Evolutionary conservation across 2,797 vertebrate genomes (phyloP).

Genomic region (Thamnophis elegans): DNA sequence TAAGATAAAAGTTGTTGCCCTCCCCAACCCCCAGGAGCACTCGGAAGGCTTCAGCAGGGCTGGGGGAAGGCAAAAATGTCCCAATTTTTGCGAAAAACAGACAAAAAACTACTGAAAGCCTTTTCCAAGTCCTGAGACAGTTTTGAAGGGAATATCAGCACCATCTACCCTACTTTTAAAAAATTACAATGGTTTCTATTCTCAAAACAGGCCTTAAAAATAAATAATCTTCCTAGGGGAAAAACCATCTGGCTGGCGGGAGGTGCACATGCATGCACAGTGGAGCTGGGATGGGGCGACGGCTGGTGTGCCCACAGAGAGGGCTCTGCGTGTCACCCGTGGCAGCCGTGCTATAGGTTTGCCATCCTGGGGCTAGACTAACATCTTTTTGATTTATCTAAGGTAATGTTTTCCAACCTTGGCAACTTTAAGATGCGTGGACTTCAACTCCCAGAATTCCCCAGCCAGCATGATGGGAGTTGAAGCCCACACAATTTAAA

Average conservation of each 20-base stretch:
- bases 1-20: no score
- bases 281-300: no score
- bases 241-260: no score
- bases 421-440: background rate
- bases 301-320: no score
- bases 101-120: background rate
- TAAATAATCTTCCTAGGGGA: no score
- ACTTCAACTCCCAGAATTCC: background rate
- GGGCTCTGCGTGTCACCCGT: no score
- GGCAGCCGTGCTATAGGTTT: no score
- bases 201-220: background rate
- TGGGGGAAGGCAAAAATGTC: no score
- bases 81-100: background rate
- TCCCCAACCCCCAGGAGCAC: no score
- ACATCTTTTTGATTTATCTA: background rate
- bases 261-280: no score
- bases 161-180: background rate
- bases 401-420: background rate
- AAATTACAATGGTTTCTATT: background rate
- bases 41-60: no score
- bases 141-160: background rate
- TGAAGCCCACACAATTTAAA: background rate
- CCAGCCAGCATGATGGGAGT: background rate
- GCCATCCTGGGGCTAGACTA: no score
- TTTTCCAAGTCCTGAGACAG: background rate